These are phyloP conservation scores for Hemibagrus wyckioides DNA, from an alignment of 2,113 vertebrate species.

Conservation along the genomic window DNA sequence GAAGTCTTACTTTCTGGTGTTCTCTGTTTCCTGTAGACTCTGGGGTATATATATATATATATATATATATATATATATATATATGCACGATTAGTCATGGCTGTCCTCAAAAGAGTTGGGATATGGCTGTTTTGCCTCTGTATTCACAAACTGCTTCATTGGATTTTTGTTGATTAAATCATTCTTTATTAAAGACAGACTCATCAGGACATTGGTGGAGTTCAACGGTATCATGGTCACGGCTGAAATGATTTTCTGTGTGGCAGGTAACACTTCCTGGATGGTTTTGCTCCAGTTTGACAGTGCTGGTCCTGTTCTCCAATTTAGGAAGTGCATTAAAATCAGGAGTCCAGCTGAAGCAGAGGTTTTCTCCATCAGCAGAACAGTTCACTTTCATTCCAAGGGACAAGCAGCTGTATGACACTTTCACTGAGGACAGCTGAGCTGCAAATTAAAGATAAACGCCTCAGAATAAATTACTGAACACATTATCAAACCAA, in stretches of 20 bases:
- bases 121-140: too few relatives aligned
- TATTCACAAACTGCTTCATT: too few relatives aligned
- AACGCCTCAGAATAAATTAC: neutral
- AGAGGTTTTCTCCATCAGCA: constrained; percentile 3
- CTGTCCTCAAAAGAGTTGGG: too few relatives aligned
- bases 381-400: constrained; percentile 16
- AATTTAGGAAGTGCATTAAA: neutral
- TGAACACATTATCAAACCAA: too few relatives aligned
- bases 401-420: neutral
- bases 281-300: neutral
- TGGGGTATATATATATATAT: too few relatives aligned
- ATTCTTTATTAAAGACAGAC: too few relatives aligned
- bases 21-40: too few relatives aligned
- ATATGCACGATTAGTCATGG: too few relatives aligned
- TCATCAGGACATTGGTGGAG: too few relatives aligned
- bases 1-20: too few relatives aligned
- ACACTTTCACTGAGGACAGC: neutral
- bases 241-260: constrained; percentile 27
- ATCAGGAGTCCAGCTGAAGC: constrained; percentile 30
- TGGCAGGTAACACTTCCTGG: constrained; percentile 20
- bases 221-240: neutral
- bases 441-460: constrained; percentile 10
- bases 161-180: too few relatives aligned
- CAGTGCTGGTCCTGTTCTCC: neutral
- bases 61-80: too few relatives aligned